Conservation (phyloP, 2,888 invertebrate species). For the Oscheius sp. region DNA sequence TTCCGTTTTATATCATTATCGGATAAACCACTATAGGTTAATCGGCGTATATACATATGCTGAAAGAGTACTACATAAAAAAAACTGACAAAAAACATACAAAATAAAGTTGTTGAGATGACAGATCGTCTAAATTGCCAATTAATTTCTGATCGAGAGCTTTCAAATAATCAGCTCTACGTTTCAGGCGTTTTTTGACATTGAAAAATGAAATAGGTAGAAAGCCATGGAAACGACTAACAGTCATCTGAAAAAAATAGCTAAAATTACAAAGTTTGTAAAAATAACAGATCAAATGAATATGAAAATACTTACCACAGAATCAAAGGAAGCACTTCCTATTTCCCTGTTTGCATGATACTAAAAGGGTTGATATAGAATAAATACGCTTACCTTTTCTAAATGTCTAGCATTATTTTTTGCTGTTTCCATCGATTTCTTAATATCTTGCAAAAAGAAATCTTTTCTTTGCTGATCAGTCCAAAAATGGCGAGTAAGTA, state of each 20-base stretch:
- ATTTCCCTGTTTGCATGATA: neutral
- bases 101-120: constrained; percentile 49
- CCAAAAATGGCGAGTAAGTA: constrained; percentile 68
- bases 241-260: constrained; percentile 12
- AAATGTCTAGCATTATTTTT: neutral
- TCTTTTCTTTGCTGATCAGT: constrained; percentile 56
- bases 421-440: constrained; percentile 29
- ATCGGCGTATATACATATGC: constrained; percentile 56
- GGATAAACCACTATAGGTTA: constrained; percentile 47
- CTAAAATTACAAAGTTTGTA: neutral
- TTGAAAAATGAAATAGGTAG: constrained; percentile 33
- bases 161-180: constrained; percentile 25
- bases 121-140: constrained; percentile 34
- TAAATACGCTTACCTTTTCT: neutral
- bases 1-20: constrained; percentile 46
- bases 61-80: constrained; percentile 22
- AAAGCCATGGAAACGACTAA: constrained; percentile 26
- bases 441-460: constrained; percentile 50
- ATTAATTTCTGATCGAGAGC: constrained; percentile 34
- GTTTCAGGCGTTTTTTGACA: constrained; percentile 32
- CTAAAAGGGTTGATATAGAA: neutral
- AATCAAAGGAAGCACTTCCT: no score
- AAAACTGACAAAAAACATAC: constrained; percentile 31
- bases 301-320: no score
- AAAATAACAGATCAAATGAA: no score